Percentiles rank a stretch among this genome's conserved stretches.
Conservation (phyloP, 1,140 invertebrate species). For the Muscidifurax raptorellus region DNA sequence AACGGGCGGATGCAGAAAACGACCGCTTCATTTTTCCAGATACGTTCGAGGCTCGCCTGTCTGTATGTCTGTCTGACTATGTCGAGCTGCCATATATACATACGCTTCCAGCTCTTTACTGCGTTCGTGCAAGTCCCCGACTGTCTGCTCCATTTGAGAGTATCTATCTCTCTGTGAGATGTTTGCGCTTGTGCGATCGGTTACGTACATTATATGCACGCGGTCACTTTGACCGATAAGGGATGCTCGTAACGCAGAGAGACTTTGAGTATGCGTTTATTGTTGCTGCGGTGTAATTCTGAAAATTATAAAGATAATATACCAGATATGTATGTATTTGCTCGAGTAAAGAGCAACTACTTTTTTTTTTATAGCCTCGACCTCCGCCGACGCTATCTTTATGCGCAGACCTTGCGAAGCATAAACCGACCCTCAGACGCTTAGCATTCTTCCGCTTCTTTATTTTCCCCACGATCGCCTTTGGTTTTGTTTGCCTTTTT, state of each 20-base stretch:
- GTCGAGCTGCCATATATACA: not conserved
- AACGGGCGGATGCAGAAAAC: constrained; percentile 60
- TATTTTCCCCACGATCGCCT: not conserved
- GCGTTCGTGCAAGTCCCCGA: not conserved
- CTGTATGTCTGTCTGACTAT: not conserved
- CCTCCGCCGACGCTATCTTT: not conserved
- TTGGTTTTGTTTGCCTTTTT: not conserved
- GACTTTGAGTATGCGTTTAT: not conserved
- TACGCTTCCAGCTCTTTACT: not conserved
- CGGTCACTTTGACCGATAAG: not conserved
- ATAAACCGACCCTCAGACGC: not conserved
- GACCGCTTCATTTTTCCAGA: constrained; percentile 63
- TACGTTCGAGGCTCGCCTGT: constrained; percentile 38
- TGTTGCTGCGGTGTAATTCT: not conserved
- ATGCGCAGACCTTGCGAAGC: not conserved
- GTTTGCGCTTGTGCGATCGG: not conserved
- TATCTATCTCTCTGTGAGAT: not conserved
- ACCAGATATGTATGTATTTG: not conserved
- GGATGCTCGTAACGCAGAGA: too few species aligned
- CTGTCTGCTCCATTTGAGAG: not conserved
- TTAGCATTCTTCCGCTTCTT: not conserved
- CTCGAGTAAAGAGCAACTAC: not conserved
- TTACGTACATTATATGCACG: not conserved
- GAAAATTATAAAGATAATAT: not conserved
- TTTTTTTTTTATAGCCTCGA: not conserved